These are phyloP conservation scores for Pachyuromys duprasi DNA, from an alignment of 2,797 vertebrate species.

Conservation along the genomic window DNA sequence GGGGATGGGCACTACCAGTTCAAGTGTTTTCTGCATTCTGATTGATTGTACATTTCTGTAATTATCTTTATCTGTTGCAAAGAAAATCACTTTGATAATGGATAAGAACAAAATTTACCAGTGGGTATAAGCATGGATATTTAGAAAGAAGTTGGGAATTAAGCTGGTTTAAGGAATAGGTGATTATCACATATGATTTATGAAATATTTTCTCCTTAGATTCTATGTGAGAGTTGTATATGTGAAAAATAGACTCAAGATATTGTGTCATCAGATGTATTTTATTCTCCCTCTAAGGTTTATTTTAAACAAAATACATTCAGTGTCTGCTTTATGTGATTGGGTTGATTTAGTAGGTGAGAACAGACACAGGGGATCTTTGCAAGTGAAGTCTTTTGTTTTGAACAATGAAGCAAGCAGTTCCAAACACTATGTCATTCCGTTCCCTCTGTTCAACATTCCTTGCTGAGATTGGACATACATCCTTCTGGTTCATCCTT, in stretches of 20 bases:
- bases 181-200: background rate
- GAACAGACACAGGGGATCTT: background rate
- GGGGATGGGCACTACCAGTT: background rate
- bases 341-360: background rate
- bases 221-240: background rate
- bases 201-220: background rate
- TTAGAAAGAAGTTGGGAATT: background rate
- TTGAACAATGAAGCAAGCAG: background rate
- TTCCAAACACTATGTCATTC: background rate
- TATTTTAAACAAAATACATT: background rate
- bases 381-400: background rate
- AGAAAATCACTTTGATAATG: background rate
- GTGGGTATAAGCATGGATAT: background rate
- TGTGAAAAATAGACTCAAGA: background rate
- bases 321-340: background rate
- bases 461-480: too few relatives aligned
- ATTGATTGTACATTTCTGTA: background rate
- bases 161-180: background rate
- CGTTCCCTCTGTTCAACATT: background rate
- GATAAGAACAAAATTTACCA: background rate
- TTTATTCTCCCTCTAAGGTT: background rate
- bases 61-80: background rate
- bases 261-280: background rate
- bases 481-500: fast-evolving
- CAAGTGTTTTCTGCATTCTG: background rate